Evolutionary conservation across 2,113 vertebrate genomes (phyloP).

Genomic region (Istiophorus platypterus): DNA sequence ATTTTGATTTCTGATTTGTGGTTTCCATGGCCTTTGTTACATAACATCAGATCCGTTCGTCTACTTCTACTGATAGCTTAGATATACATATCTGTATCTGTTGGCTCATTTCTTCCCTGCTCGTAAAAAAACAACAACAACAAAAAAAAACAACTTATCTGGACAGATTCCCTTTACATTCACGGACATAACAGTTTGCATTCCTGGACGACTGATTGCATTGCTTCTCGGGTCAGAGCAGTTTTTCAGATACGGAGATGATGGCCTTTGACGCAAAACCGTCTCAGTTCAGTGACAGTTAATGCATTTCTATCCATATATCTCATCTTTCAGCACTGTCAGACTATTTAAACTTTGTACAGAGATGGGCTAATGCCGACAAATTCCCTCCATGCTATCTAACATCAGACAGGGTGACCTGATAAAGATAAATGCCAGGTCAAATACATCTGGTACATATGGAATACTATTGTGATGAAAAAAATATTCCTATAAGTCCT

Average conservation of each 20-base stretch:
- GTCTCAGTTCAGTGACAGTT: background rate
- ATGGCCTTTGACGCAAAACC: background rate
- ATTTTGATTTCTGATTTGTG: background rate
- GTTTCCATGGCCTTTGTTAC: too few species aligned
- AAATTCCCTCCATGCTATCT: background rate
- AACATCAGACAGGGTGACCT: background rate
- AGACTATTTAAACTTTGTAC: background rate
- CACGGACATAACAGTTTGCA: slow-evolving; percentile 19
- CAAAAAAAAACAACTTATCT: too few species aligned
- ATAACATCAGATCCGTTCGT: too few species aligned
- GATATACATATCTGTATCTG: background rate
- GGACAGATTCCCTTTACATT: background rate
- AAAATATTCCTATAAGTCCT: too few species aligned
- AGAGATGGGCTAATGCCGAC: background rate
- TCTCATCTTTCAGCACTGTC: background rate
- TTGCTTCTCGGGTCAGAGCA: background rate
- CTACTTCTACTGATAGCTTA: too few species aligned
- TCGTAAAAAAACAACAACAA: too few species aligned
- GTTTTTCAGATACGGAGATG: background rate
- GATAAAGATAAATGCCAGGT: background rate
- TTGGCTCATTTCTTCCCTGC: too few species aligned
- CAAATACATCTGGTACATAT: background rate
- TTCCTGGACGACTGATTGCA: slow-evolving; percentile 6
- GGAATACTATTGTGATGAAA: too few species aligned
- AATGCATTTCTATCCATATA: background rate